These are phyloP conservation scores for Pachyseris speciosa DNA, from an alignment of 64 coral and sea anemone genomes.

Conservation along the genomic window DNA sequence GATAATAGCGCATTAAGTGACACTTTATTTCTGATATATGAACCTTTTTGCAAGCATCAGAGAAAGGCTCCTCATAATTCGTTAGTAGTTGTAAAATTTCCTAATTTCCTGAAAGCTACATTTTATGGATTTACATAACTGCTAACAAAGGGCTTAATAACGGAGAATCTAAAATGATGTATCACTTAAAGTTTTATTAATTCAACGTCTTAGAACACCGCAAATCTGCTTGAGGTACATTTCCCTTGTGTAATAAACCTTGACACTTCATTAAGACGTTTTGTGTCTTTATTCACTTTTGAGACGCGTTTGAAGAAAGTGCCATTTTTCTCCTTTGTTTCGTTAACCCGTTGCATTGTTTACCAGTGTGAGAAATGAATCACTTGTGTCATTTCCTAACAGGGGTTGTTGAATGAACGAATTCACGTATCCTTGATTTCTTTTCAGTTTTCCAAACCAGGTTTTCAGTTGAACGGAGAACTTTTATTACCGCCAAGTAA, in stretches of 20 bases:
- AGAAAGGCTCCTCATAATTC: too few relatives aligned
- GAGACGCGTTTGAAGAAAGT: not conserved
- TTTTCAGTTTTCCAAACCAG: too few relatives aligned
- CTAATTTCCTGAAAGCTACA: too few relatives aligned
- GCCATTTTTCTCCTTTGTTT: not conserved
- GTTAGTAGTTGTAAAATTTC: too few relatives aligned
- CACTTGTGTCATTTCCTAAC: not conserved
- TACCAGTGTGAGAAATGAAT: not conserved
- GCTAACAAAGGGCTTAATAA: not conserved
- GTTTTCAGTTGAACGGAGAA: too few relatives aligned
- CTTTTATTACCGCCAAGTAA: too few relatives aligned
- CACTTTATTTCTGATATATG: too few relatives aligned
- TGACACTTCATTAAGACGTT: not conserved
- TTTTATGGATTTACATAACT: too few relatives aligned
- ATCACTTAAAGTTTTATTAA: not conserved
- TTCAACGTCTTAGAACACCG: not conserved
- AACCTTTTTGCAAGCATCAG: too few relatives aligned
- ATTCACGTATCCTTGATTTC: too few relatives aligned
- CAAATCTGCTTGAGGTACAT: conserved; percentile 16
- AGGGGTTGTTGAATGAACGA: not conserved
- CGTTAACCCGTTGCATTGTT: conserved; percentile 23
- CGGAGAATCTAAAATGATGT: not conserved
- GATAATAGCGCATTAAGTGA: too few relatives aligned
- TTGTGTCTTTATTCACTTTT: not conserved
- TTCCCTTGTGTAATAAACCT: not conserved